Base-by-base conservation (phyloP, 1,140 invertebrate genomes). In the Teleogryllus occipitalis region DNA sequence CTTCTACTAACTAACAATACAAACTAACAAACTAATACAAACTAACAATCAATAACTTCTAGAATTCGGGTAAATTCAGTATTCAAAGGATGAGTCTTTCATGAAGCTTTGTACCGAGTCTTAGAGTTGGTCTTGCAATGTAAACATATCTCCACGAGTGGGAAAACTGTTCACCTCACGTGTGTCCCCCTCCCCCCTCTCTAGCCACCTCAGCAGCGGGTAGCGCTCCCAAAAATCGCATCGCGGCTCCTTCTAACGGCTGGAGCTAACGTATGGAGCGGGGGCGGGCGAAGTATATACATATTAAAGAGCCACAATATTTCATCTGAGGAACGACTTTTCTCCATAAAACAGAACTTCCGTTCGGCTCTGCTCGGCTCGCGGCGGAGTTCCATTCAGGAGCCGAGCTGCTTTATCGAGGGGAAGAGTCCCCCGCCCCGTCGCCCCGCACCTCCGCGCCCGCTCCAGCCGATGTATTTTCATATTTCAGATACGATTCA, bases 401-500 rank as follows among this genome's bases (percentile, higher is more conserved):
- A 10, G 10, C 54, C 10, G 54, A 65, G 54, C 54, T 65, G 54
- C 54, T 65, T 65, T 54, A 54, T 49, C 76, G 21, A 27, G 39
- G 46, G 46, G 74, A 75, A 46, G 46, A 75, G 8, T 12, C 22
- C 14, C 21, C 22, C 74, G 18, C 21, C 18, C 27, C 39, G 27
- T 47, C 22, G n/a, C 75, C 39, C 47, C 76, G 76, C 76, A 46
- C 75, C 75, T 8, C 27, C 12, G 7, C n/a, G 18, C 18, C 39
- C 39, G 27, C 47, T 77, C 39, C 76, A 21, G 18, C 47, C 48
- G 76, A 77, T 77, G 76, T 77, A 47, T 77, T 77, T 77, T 77
- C 76, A 47, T 77, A 77, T 77, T 77, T 77, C 76, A 77, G 76
- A 77, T 77, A 77, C 76, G 76, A 47, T 77, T 77, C 76, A 77